A percentile compares a stretch with the other conserved stretches of the same genome.
phyloP scores from a whole-genome alignment of 2,888 invertebrate genomes.

The Chrysomela aeneicollis region DNA sequence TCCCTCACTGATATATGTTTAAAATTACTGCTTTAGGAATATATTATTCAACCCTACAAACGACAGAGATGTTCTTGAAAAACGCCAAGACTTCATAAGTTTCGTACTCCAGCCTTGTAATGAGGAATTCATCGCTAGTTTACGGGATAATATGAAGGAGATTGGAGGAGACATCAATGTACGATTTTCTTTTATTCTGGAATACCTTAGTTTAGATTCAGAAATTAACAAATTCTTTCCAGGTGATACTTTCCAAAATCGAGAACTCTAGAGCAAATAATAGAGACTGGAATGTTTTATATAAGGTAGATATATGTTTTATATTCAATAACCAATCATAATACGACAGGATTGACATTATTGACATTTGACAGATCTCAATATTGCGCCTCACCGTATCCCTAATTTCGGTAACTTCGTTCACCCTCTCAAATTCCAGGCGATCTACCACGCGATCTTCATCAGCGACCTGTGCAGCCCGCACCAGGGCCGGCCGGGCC shows the following conservation, averaged over 20 bases:
- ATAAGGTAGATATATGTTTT: conserved; percentile 72
- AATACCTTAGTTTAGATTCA: neutral
- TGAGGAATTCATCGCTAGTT: conserved; percentile 68
- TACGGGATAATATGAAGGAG: conserved; percentile 68
- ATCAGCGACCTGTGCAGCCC: conserved; percentile 72
- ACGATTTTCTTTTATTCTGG: conserved; percentile 13
- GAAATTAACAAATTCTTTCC: conserved; percentile 22
- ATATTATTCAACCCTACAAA: conserved; percentile 77
- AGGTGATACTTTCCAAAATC: conserved; percentile 72
- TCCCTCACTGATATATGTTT: too few species aligned
- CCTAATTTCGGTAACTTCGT: too few species aligned
- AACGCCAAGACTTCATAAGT: conserved; percentile 74
- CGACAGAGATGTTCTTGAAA: conserved; percentile 66
- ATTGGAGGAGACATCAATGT: conserved; percentile 69
- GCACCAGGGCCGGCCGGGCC: conserved; percentile 61
- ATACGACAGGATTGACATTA: too few species aligned
- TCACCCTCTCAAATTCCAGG: too few species aligned
- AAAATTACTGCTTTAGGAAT: too few species aligned
- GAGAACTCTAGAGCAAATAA: conserved; percentile 69
- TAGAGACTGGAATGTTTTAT: conserved; percentile 75
- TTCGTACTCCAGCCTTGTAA: conserved; percentile 72
- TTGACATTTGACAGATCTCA: too few species aligned
- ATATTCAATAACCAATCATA: too few species aligned
- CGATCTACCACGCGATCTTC: conserved; percentile 72
- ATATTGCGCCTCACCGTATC: too few species aligned